Base-by-base conservation (phyloP, 2,888 invertebrate species). In the Lycophotia porphyrea region DNA sequence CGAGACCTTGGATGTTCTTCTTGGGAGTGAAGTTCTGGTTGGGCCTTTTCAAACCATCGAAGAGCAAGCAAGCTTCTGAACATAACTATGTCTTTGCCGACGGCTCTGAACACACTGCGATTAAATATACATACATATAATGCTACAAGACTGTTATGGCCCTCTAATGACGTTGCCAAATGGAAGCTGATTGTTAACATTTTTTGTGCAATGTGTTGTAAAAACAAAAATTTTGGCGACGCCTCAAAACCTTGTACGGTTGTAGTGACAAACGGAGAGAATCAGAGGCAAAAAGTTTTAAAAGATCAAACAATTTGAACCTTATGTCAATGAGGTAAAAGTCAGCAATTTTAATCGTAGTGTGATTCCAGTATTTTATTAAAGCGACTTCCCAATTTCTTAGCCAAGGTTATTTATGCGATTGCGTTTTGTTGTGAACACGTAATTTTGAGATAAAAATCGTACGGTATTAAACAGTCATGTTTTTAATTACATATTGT, bases 391-490 rank as follows among this genome's bases (percentile, higher is more conserved):
- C 76, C 80, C 58, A 80, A 70, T 78, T 83, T 78, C 74, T 83
- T 78, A 86, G 71, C 36, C 78, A 86, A 76, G 78, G 81, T 82
- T 71, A 80, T 74, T 47, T 80, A 71, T 79, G 81, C 84, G 82
- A 81, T 77, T 79, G 81, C 85, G 84, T 78, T 75, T 83, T 71
- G 71, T 75, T 76, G 74, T 71, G 69, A 79, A 84, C 71, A 76
- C 83, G 86, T 87, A 78, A 76, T 76, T 78, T 72, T 69, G 85
- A 87, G 87, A 80, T 79, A 82, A 83, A 83, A 88, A 85, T 87
- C 88, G 80, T 89, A 90, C 80, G 85, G 81, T 81, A 84, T 75
- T 70, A 70, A 73, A 78, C 67, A 81, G 64, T 84, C 77, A 15
- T 70, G 69, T 84, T 84, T 88, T 86, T 66, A 78, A 81, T 78